Evolutionary conservation across 2,888 invertebrate species (phyloP).

Genomic region (Dione juno): DNA sequence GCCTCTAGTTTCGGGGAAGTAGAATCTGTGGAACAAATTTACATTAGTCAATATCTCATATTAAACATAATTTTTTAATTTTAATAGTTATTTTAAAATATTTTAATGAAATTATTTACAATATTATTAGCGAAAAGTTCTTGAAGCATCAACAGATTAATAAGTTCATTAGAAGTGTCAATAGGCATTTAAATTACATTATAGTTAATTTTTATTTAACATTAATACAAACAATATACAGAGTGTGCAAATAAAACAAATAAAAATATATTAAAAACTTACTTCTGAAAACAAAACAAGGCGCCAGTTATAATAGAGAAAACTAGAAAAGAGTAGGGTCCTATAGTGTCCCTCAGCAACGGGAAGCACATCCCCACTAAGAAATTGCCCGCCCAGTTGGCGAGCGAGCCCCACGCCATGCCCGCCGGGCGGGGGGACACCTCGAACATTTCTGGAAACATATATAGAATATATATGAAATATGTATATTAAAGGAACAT

Average conservation of each 20-base stretch:
- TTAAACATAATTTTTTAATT: no score
- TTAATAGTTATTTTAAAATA: no score
- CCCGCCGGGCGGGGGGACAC: conserved; percentile 92
- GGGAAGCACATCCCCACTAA: conserved; percentile 92
- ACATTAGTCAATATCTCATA: no score
- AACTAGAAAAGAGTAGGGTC: conserved; percentile 89
- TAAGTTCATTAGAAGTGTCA: no score
- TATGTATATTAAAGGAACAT: not conserved
- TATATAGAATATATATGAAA: not conserved
- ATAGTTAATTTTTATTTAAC: no score
- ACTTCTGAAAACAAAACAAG: conserved; percentile 85
- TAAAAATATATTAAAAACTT: conserved; percentile 51
- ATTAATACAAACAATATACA: no score
- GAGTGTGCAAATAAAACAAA: no score
- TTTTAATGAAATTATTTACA: no score
- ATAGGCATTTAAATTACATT: no score
- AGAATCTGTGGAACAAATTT: conserved; percentile 76
- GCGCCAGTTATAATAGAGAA: conserved; percentile 84
- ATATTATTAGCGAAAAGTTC: no score
- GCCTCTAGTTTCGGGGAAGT: conserved; percentile 90
- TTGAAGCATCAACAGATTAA: no score
- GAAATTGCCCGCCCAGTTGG: conserved; percentile 95
- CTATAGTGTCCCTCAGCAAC: conserved; percentile 84
- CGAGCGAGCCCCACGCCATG: conserved; percentile 93
- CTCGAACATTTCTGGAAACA: conserved; percentile 88